A percentile compares a stretch with the other conserved stretches of the same genome.
These are phyloP conservation scores for Hedya salicella DNA, from an alignment of 2,888 invertebrate species.

Conservation along the genomic window DNA sequence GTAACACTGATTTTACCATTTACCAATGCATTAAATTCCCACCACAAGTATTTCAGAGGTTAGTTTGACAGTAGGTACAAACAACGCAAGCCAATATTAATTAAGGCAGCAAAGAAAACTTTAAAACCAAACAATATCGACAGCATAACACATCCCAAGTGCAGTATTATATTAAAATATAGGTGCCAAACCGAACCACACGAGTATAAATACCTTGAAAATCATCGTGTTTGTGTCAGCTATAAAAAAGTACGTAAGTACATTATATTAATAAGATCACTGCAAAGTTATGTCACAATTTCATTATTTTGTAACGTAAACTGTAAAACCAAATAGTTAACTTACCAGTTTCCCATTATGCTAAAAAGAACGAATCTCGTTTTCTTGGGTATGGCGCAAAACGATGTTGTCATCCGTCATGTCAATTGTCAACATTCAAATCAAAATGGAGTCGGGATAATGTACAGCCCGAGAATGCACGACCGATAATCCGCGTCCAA, in stretches of 20 bases:
- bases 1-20: not conserved
- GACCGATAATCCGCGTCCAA: no score
- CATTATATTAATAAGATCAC: not conserved
- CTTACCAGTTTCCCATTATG: no score
- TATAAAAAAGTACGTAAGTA: not conserved
- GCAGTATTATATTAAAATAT: constrained; percentile 7
- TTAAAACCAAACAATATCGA: constrained; percentile 2
- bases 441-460: no score
- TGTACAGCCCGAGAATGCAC: no score
- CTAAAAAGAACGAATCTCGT: no score
- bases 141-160: constrained; percentile 10
- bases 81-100: not conserved
- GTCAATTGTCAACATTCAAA: no score
- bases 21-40: not conserved
- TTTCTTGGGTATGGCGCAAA: no score
- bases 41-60: constrained; percentile 2
- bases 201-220: constrained; percentile 8
- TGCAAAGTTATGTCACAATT: no score
- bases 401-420: no score
- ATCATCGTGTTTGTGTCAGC: constrained; percentile 9
- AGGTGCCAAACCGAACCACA: constrained; percentile 3
- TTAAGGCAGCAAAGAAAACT: not conserved
- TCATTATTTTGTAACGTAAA: no score
- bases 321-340: no score
- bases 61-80: constrained; percentile 2